Evolutionary conservation across 2,797 vertebrate species (phyloP).

Genomic region (Oreortyx pictus): DNA sequence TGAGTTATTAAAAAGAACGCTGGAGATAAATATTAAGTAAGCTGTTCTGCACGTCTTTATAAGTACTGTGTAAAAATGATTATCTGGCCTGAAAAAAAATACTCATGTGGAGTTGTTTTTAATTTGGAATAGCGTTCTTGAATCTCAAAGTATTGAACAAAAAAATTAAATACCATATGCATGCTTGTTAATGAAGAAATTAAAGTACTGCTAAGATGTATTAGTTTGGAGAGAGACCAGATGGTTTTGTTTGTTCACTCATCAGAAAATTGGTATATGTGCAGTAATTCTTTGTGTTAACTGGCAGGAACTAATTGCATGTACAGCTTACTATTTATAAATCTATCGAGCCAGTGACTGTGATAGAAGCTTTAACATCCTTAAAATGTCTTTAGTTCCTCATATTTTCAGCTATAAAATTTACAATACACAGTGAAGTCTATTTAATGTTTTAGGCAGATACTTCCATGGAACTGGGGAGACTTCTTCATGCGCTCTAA

Average conservation of each 20-base stretch:
- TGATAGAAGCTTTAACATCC: not conserved
- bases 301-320: not conserved
- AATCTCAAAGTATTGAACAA: not conserved
- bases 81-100: not conserved
- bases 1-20: not conserved
- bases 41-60: not conserved
- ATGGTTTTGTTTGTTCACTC: not conserved
- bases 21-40: not conserved
- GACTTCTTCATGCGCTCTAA: not conserved
- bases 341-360: not conserved
- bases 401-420: not conserved
- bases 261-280: slow-evolving; percentile 1
- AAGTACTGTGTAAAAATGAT: not conserved
- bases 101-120: not conserved
- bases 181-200: not conserved
- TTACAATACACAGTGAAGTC: not conserved
- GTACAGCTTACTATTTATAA: not conserved
- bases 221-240: not conserved
- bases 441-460: not conserved
- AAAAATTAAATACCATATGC: not conserved
- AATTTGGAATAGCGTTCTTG: not conserved
- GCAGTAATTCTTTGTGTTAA: slow-evolving; percentile 29
- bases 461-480: not conserved
- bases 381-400: not conserved
- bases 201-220: not conserved